These are phyloP conservation scores for Acromyrmex charruanus DNA, from an alignment of 1,140 invertebrate species.

Conservation along the genomic window DNA sequence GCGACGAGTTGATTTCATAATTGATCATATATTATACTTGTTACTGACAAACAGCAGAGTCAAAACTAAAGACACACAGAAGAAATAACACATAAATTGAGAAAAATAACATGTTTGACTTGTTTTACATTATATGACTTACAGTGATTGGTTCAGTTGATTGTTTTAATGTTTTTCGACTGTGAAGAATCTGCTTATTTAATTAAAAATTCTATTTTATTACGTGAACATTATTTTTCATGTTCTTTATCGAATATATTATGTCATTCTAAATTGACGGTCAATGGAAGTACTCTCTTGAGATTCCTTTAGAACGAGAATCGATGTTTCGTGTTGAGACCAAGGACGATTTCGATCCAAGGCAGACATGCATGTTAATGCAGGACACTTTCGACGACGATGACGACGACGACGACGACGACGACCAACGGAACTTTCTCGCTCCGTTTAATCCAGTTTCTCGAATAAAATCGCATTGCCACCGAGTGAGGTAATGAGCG, in stretches of 20 bases:
- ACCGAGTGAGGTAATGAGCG: constrained; percentile 53
- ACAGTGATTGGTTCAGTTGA: no score
- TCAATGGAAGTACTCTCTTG: constrained; percentile 9
- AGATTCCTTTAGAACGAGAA: neutral
- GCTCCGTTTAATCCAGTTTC: constrained; percentile 84
- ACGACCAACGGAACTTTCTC: constrained; percentile 84
- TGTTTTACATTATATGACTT: neutral
- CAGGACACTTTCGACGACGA: constrained; percentile 79
- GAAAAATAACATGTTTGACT: no score
- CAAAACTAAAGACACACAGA: no score
- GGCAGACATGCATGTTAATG: constrained; percentile 67
- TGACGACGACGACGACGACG: constrained; percentile 63
- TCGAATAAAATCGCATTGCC: constrained; percentile 81
- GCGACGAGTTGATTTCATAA: no score
- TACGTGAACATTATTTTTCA: neutral
- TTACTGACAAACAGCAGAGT: no score
- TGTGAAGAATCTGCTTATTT: neutral
- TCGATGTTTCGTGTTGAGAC: constrained; percentile 37
- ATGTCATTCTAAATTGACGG: neutral
- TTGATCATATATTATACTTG: no score
- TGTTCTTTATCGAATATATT: neutral
- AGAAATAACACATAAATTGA: no score
- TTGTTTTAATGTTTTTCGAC: neutral
- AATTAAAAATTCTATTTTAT: neutral
- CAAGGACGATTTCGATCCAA: constrained; percentile 70